phyloP scores from a whole-genome alignment of 2,888 invertebrate genomes.

The Agrypnus murinus region DNA sequence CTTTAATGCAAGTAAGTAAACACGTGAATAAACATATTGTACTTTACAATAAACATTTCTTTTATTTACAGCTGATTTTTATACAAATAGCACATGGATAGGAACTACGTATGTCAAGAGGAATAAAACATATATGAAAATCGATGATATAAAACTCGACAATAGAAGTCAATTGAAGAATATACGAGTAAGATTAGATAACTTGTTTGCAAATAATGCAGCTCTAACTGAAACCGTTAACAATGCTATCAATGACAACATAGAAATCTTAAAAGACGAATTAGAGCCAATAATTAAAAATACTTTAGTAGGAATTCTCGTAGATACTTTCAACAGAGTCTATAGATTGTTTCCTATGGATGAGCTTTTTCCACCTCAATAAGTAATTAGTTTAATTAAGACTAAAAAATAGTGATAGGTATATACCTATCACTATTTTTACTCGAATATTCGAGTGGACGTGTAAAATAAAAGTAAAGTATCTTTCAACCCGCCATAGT shows the following conservation, averaged over 20 bases:
- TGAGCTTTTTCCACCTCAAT: conserved; percentile 61
- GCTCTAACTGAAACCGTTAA: conserved; percentile 64
- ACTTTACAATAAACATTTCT: neutral
- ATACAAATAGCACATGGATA: neutral
- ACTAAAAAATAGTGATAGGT: too few relatives aligned
- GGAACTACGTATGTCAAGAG: neutral
- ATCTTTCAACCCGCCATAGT: too few relatives aligned
- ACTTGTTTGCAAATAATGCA: conserved; percentile 60
- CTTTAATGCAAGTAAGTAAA: conserved; percentile 2
- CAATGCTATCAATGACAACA: conserved; percentile 67
- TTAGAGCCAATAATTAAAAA: conserved; percentile 65
- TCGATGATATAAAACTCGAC: neutral
- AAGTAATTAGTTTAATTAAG: too few relatives aligned
- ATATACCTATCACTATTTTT: too few relatives aligned
- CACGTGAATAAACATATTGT: too few relatives aligned
- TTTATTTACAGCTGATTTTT: neutral
- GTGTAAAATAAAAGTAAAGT: too few relatives aligned
- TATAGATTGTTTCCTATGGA: conserved; percentile 57
- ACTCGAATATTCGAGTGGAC: too few relatives aligned
- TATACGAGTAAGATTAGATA: conserved; percentile 56
- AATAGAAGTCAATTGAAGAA: conserved; percentile 47
- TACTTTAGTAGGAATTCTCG: conserved; percentile 55
- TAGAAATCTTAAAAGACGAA: conserved; percentile 65
- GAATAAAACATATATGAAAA: neutral
- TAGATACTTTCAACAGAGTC: conserved; percentile 55